Conservation (phyloP, 2,888 invertebrate genomes). For the Hesperia comma region DNA sequence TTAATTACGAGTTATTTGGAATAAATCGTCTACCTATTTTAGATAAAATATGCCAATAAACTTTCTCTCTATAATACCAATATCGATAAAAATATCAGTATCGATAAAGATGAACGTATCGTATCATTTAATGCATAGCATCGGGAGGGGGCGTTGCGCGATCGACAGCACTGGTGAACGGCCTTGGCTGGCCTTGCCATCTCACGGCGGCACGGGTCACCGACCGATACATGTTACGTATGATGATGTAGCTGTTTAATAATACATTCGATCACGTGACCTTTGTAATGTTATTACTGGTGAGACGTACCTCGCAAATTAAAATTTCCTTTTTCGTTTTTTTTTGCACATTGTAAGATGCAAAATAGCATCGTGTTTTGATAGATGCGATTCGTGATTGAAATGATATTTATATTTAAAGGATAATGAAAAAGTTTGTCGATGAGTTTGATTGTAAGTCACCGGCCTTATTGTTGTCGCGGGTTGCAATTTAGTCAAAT, state of each 20-base stretch:
- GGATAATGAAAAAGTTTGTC: too few species aligned
- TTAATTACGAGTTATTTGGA: too few species aligned
- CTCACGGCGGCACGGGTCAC: slow-evolving; percentile 54
- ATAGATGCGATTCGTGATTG: too few species aligned
- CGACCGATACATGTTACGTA: slow-evolving; percentile 45
- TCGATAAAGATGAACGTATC: not conserved
- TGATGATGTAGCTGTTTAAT: slow-evolving; percentile 37
- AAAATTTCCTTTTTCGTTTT: too few species aligned
- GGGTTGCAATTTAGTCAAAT: too few species aligned
- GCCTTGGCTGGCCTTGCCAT: slow-evolving; percentile 77
- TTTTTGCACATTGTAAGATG: too few species aligned
- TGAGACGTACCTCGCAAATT: too few species aligned
- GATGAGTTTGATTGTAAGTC: too few species aligned
- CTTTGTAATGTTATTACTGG: not conserved
- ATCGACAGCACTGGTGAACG: slow-evolving; percentile 54
- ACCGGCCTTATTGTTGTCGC: too few species aligned
- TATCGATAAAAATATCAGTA: not conserved
- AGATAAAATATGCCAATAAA: not conserved
- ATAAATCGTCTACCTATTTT: too few species aligned
- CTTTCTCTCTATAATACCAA: not conserved
- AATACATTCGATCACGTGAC: not conserved
- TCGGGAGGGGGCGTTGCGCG: slow-evolving; percentile 1
- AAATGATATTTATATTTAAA: too few species aligned
- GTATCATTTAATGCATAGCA: not conserved
- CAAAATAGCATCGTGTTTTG: too few species aligned